These are phyloP conservation scores for Samia ricini DNA, from an alignment of 1,140 invertebrate species.

Conservation along the genomic window DNA sequence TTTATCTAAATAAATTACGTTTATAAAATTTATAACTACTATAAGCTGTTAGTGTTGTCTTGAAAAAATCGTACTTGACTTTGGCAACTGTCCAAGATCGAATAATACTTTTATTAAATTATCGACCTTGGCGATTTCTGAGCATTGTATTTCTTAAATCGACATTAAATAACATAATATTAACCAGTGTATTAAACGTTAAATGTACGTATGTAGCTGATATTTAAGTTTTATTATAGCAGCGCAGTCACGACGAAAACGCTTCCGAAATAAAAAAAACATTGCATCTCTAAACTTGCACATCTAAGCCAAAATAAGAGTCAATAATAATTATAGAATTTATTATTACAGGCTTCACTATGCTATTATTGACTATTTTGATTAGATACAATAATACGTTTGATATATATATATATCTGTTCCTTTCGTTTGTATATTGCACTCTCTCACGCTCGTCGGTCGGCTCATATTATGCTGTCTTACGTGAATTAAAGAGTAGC, in stretches of 20 bases:
- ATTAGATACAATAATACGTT: slow-evolving; percentile 13
- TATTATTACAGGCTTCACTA: slow-evolving; percentile 9
- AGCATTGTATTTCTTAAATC: slow-evolving; percentile 40
- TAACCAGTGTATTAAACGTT: slow-evolving; percentile 53
- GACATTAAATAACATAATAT: slow-evolving; percentile 42
- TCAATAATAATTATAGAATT: slow-evolving; percentile 45
- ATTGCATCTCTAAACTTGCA: slow-evolving; percentile 26
- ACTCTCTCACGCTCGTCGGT: slow-evolving; percentile 21
- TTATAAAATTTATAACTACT: too few relatives aligned
- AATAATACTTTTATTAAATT: slow-evolving; percentile 6
- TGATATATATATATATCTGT: not conserved
- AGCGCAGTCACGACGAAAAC: slow-evolving; percentile 47
- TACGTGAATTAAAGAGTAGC: not conserved
- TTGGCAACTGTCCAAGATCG: not conserved
- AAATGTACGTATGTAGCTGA: slow-evolving; percentile 32
- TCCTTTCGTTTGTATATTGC: not conserved
- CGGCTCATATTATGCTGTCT: not conserved
- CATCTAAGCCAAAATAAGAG: slow-evolving; percentile 11
- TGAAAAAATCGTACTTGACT: not conserved
- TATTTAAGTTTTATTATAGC: slow-evolving; percentile 56
- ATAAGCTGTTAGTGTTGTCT: too few relatives aligned
- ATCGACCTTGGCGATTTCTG: slow-evolving; percentile 33
- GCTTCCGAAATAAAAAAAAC: slow-evolving; percentile 43
- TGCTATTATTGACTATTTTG: slow-evolving; percentile 33
- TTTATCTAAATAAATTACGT: too few relatives aligned